Evolutionary conservation across 2,888 invertebrate species (phyloP).

Genomic region (Xestia rhomboidea): DNA sequence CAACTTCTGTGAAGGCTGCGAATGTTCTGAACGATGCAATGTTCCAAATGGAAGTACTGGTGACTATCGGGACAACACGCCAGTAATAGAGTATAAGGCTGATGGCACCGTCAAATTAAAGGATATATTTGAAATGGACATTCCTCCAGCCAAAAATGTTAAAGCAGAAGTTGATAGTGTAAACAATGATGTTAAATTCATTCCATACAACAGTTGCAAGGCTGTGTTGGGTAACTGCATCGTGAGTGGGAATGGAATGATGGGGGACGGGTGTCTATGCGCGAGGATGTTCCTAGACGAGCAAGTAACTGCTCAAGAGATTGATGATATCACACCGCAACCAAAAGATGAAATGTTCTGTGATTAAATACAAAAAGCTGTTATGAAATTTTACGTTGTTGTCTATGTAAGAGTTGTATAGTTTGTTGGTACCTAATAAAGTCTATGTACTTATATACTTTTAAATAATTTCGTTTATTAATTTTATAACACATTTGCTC

Average conservation of each 20-base stretch:
- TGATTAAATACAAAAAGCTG: slow-evolving; percentile 47
- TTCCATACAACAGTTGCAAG: slow-evolving; percentile 84
- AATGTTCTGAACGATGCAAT: slow-evolving; percentile 71
- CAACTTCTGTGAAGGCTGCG: slow-evolving; percentile 72
- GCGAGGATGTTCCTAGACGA: slow-evolving; percentile 84
- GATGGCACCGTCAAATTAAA: slow-evolving; percentile 83
- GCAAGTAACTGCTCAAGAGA: slow-evolving; percentile 82
- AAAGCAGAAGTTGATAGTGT: slow-evolving; percentile 40
- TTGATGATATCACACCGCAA: slow-evolving; percentile 85
- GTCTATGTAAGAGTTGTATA: slow-evolving; percentile 28
- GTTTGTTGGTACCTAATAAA: slow-evolving; percentile 63
- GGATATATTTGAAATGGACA: slow-evolving; percentile 78
- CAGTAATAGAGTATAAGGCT: slow-evolving; percentile 76
- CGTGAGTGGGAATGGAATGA: slow-evolving; percentile 82
- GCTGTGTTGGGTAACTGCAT: slow-evolving; percentile 85
- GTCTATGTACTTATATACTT: slow-evolving; percentile 26
- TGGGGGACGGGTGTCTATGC: slow-evolving; percentile 84
- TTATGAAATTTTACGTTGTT: slow-evolving; percentile 31
- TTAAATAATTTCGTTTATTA: not conserved
- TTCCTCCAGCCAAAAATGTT: slow-evolving; percentile 53
- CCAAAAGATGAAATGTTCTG: slow-evolving; percentile 70
- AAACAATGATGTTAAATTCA: slow-evolving; percentile 58
- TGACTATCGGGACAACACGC: slow-evolving; percentile 48
- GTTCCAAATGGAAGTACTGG: slow-evolving; percentile 43
- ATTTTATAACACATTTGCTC: no score